Evolutionary conservation across 1,140 invertebrate genomes (phyloP).

Genomic region (Copidosoma floridanum): DNA sequence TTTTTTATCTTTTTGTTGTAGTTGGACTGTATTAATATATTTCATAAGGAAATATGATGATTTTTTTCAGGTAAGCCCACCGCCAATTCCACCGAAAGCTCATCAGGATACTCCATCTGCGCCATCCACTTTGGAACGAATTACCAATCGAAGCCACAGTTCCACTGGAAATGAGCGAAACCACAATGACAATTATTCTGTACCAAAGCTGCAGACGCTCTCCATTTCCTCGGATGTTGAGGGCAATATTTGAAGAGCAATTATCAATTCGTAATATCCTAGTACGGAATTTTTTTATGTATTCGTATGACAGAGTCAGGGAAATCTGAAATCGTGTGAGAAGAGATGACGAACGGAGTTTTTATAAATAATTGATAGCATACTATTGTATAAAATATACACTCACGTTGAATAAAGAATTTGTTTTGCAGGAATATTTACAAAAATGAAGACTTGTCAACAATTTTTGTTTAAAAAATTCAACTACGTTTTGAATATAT

Average conservation of each 20-base stretch:
- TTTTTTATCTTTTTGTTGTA: constrained; percentile 16
- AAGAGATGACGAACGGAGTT: no score
- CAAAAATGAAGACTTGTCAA: no score
- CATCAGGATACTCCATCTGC: constrained; percentile 51
- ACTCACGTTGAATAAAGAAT: no score
- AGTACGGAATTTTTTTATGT: constrained; percentile 25
- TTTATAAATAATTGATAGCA: no score
- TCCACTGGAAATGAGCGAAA: constrained; percentile 37
- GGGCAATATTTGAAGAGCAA: constrained; percentile 45
- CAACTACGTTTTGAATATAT: no score
- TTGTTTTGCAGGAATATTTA: no score
- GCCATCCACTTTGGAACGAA: constrained; percentile 48
- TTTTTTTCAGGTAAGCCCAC: constrained; percentile 54
- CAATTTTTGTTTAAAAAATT: no score
- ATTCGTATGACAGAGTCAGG: no score
- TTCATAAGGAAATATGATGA: no score
- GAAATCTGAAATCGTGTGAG: no score
- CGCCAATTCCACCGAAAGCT: constrained; percentile 61
- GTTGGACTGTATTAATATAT: background rate
- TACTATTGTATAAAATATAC: no score
- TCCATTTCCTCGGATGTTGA: constrained; percentile 51
- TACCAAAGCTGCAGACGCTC: constrained; percentile 56
- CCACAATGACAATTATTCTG: constrained; percentile 58
- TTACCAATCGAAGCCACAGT: constrained; percentile 38
- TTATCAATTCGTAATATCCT: constrained; percentile 38